phyloP scores from a whole-genome alignment of 2,113 vertebrate genomes.

The Pholis gunnellus region DNA sequence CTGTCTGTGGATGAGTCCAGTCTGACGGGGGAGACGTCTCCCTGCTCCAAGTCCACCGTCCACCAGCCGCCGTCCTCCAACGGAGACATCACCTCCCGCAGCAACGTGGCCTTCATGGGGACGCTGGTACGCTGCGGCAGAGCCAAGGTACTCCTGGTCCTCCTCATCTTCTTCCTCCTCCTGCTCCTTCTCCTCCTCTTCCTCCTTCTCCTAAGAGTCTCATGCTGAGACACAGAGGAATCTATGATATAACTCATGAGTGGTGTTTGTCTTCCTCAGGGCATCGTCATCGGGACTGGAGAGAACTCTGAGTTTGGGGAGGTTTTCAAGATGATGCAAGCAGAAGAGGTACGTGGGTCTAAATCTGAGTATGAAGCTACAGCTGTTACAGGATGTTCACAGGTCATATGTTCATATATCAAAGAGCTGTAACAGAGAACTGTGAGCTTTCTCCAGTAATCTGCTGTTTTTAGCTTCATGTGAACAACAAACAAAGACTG shows the following conservation, averaged over 20 bases:
- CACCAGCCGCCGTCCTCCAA: conserved; percentile 87
- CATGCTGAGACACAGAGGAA: background rate
- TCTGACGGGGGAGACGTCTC: conserved; percentile 94
- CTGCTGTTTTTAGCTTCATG: too few species aligned
- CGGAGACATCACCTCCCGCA: conserved; percentile 93
- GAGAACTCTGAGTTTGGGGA: conserved; percentile 99
- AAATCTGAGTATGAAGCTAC: background rate
- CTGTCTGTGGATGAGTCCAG: conserved; percentile 96
- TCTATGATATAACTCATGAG: background rate
- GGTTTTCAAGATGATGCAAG: conserved; percentile 99
- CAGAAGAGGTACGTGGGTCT: conserved; percentile 89
- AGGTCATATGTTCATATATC: too few species aligned
- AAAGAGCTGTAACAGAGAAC: too few species aligned
- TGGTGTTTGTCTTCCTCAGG: conserved; percentile 80
- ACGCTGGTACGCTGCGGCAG: conserved; percentile 96
- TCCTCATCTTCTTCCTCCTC: background rate
- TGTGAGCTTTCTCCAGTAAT: too few species aligned
- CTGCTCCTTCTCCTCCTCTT: background rate
- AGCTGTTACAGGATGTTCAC: too few species aligned
- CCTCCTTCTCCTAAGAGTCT: background rate
- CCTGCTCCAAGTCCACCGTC: conserved; percentile 90
- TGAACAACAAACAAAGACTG: too few species aligned
- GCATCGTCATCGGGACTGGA: conserved; percentile 97
- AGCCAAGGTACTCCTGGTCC: conserved; percentile 89
- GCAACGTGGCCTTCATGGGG: conserved; percentile 99